Conservation (phyloP, 2,888 invertebrate genomes). For the Eilema depressum region DNA sequence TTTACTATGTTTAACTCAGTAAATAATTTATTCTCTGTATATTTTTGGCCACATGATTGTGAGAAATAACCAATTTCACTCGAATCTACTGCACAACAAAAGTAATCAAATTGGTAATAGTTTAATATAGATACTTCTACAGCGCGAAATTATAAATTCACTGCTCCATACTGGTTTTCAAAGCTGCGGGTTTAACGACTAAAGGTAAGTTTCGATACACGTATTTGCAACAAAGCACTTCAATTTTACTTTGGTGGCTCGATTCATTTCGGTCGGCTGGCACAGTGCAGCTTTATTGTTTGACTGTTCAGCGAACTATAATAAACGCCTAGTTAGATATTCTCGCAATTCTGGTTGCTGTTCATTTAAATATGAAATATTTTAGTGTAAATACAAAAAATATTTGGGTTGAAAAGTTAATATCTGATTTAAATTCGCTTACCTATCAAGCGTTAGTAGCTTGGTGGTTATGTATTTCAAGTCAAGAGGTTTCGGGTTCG, state of each 20-base stretch:
- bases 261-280: slow-evolving; percentile 51
- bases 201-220: slow-evolving; percentile 29
- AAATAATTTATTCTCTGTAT: slow-evolving; percentile 3
- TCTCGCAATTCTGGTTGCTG: slow-evolving; percentile 29
- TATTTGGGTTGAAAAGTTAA: too few species aligned
- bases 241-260: slow-evolving; percentile 51
- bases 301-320: slow-evolving; percentile 51
- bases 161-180: slow-evolving; percentile 13
- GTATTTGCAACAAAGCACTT: slow-evolving; percentile 41
- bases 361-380: neutral
- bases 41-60: slow-evolving; percentile 8
- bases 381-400: too few species aligned
- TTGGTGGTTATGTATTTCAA: too few species aligned
- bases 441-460: neutral
- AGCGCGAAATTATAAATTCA: slow-evolving; percentile 10
- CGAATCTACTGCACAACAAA: slow-evolving; percentile 13
- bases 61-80: slow-evolving; percentile 13
- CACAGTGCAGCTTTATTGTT: slow-evolving; percentile 53
- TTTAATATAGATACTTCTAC: slow-evolving; percentile 19
- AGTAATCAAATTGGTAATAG: slow-evolving; percentile 14
- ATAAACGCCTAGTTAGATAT: slow-evolving; percentile 38
- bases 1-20: too few species aligned
- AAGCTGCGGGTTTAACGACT: slow-evolving; percentile 22
- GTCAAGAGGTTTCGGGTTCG: too few species aligned
- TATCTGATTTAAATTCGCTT: neutral